Evolutionary conservation across 2,797 vertebrate species (phyloP).

Genomic region (Tadarida brasiliensis): DNA sequence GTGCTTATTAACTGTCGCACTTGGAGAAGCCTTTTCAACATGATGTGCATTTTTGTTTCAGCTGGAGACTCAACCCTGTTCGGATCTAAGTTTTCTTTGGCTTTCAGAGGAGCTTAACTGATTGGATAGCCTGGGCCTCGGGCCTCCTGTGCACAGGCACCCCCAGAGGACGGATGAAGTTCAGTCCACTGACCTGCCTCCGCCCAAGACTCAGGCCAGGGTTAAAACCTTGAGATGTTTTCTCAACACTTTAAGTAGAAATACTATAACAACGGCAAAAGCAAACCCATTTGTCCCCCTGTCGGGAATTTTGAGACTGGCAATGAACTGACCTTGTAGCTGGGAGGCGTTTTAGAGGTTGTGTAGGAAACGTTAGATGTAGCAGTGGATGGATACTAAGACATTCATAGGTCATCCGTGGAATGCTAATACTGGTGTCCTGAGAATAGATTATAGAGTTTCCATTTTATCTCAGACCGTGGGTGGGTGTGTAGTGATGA

Average conservation of each 20-base stretch:
- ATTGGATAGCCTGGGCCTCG: slow-evolving; percentile 64
- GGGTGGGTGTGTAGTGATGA: slow-evolving; percentile 82
- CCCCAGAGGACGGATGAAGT: slow-evolving; percentile 57
- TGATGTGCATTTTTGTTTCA: slow-evolving; percentile 84
- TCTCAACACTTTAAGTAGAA: slow-evolving; percentile 84
- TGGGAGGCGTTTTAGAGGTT: slow-evolving; percentile 81
- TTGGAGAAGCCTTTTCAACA: slow-evolving; percentile 83
- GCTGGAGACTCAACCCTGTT: slow-evolving; percentile 82
- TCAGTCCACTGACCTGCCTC: slow-evolving; percentile 65
- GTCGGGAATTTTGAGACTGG: slow-evolving; percentile 79
- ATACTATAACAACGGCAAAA: slow-evolving; percentile 80
- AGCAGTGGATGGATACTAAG: slow-evolving; percentile 62
- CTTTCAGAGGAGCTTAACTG: slow-evolving; percentile 77
- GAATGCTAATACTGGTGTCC: slow-evolving; percentile 75
- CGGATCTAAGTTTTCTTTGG: slow-evolving; percentile 85
- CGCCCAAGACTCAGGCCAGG: slow-evolving; percentile 62
- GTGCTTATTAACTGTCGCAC: slow-evolving; percentile 84
- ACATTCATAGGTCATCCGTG: slow-evolving; percentile 70
- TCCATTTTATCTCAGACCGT: slow-evolving; percentile 82
- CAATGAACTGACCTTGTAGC: slow-evolving; percentile 72
- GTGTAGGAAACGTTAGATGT: slow-evolving; percentile 74
- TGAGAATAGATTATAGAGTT: slow-evolving; percentile 83
- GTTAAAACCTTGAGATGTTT: slow-evolving; percentile 83
- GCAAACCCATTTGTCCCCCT: slow-evolving; percentile 76
- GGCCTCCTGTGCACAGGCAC: neutral